Percentiles rank a stretch among this genome's conserved stretches.
Conservation (phyloP, 2,113 vertebrate species). For the Oreotrochilus melanogaster region DNA sequence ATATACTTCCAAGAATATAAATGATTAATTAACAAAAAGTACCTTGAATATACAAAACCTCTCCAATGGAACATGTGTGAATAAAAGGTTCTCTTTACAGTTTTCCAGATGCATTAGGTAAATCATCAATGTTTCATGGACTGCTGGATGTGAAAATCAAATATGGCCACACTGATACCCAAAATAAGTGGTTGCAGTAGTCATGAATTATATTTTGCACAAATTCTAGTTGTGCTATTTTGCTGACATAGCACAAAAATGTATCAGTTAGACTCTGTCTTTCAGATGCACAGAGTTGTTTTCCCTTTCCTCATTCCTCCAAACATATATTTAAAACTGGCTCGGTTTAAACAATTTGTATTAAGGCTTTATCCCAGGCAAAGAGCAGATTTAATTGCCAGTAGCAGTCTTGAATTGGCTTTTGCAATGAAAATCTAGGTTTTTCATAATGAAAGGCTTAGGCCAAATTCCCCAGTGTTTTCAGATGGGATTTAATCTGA, state of each 20-base stretch:
- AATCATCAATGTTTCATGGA: background rate
- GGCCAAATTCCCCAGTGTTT: background rate
- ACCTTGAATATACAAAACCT: background rate
- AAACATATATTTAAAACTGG: background rate
- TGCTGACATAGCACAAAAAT: background rate
- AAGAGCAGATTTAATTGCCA: constrained; percentile 14
- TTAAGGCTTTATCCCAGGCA: background rate
- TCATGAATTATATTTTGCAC: background rate
- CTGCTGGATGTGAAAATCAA: constrained; percentile 29
- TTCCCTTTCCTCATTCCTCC: background rate
- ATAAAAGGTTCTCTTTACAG: background rate
- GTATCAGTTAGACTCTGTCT: background rate
- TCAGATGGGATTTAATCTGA: constrained; percentile 5
- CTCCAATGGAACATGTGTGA: background rate
- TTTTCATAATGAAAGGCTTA: constrained; percentile 40
- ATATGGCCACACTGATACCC: background rate
- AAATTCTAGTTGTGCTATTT: background rate
- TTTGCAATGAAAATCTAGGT: constrained; percentile 21
- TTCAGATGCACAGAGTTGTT: background rate
- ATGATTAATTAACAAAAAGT: background rate
- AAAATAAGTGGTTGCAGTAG: background rate
- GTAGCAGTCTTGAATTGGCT: background rate
- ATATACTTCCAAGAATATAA: background rate
- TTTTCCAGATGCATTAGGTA: background rate
- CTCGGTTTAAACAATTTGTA: background rate